phyloP scores from a whole-genome alignment of 2,113 vertebrate genomes.

The Castor canadensis region DNA sequence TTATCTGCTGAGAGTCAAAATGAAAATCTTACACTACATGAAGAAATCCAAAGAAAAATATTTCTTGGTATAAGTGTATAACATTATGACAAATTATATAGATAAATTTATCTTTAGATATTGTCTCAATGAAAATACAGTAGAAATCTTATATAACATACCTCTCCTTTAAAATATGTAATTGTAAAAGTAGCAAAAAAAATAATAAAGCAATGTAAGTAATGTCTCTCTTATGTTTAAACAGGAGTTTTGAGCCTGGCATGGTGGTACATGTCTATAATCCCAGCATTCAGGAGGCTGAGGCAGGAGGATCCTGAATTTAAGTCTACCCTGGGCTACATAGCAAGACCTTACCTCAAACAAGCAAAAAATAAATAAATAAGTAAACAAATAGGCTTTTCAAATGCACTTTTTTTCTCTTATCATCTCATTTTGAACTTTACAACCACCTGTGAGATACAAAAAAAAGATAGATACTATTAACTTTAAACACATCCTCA shows the following conservation, averaged over 20 bases:
- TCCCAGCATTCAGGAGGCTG: no score
- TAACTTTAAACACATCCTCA: background rate
- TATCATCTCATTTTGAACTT: constrained; percentile 24
- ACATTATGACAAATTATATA: background rate
- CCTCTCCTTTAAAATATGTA: background rate
- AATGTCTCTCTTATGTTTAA: background rate
- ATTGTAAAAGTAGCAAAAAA: background rate
- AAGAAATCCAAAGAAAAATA: background rate
- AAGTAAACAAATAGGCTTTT: background rate
- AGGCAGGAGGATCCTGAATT: no score
- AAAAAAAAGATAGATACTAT: background rate
- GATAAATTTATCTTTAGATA: background rate
- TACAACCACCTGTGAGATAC: background rate
- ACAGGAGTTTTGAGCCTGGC: background rate
- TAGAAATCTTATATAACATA: background rate
- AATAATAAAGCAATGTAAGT: constrained; percentile 12
- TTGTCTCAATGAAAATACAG: background rate
- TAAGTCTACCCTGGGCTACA: no score
- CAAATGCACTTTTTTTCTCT: background rate
- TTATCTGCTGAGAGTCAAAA: constrained; percentile 19
- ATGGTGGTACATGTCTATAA: no score
- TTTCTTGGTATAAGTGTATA: background rate
- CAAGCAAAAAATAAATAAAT: no score
- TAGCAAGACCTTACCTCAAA: no score
- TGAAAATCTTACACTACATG: background rate